phyloP scores from a whole-genome alignment of 2,113 vertebrate species.

The Galemys pyrenaicus region DNA sequence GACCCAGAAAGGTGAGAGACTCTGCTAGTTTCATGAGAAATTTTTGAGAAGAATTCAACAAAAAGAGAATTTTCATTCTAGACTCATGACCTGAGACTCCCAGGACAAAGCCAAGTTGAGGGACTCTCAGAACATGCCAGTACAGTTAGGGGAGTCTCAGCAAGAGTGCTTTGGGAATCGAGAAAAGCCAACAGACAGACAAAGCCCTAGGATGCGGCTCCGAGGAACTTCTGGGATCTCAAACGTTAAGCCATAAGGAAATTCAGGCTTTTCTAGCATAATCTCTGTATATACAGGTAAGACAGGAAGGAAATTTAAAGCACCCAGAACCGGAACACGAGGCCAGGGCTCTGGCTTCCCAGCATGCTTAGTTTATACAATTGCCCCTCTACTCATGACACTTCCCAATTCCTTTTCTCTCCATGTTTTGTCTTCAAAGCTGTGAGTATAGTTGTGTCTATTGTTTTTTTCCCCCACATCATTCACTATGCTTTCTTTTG shows the following conservation, averaged over 20 bases:
- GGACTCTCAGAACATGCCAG: neutral
- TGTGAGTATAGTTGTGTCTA: neutral
- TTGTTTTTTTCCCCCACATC: neutral
- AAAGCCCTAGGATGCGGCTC: neutral
- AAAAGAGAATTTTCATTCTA: neutral
- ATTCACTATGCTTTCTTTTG: neutral
- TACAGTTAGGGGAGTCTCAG: neutral
- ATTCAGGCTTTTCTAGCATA: neutral
- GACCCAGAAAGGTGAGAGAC: neutral
- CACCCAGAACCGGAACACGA: neutral
- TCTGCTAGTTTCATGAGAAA: neutral
- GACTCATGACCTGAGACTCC: neutral
- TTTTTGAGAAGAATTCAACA: neutral
- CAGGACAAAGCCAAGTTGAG: neutral
- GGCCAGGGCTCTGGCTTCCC: neutral
- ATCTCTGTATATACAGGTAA: neutral
- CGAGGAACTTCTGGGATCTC: neutral
- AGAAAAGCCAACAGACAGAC: neutral
- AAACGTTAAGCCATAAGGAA: neutral
- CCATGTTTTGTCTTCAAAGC: slow-evolving; percentile 12
- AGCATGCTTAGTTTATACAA: neutral
- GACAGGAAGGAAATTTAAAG: neutral
- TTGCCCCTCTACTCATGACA: neutral
- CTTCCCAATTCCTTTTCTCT: neutral
- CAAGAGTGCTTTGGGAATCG: neutral